These are phyloP conservation scores for Megalonaias nervosa DNA, from an alignment of 1,140 invertebrate genomes.

Conservation along the genomic window DNA sequence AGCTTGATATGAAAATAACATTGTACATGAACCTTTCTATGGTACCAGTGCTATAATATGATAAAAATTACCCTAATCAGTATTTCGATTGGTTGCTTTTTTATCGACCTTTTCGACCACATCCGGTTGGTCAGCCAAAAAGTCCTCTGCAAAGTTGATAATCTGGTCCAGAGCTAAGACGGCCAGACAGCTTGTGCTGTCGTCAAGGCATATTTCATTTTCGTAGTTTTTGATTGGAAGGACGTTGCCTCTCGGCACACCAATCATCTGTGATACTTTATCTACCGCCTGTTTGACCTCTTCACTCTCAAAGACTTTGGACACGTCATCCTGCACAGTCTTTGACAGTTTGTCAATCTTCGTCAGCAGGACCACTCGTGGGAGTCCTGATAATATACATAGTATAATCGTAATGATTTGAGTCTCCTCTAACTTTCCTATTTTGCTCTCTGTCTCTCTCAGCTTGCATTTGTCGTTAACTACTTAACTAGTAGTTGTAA, in stretches of 20 bases:
- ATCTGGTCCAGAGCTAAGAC: slow-evolving; percentile 14
- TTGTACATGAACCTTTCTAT: too few species aligned
- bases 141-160: slow-evolving; percentile 30
- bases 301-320: slow-evolving; percentile 17
- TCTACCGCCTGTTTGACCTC: slow-evolving; percentile 21
- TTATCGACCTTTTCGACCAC: too few species aligned
- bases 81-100: too few species aligned
- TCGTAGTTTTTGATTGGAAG: slow-evolving; percentile 34
- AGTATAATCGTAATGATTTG: too few species aligned
- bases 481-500: too few species aligned
- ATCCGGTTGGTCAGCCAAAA: slow-evolving; percentile 14
- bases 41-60: too few species aligned
- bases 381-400: slow-evolving; percentile 15
- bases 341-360: slow-evolving; percentile 31
- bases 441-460: too few species aligned
- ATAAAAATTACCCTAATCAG: too few species aligned
- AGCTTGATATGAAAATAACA: too few species aligned
- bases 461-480: too few species aligned
- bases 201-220: slow-evolving; percentile 19
- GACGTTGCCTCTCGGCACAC: slow-evolving; percentile 26
- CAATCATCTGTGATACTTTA: slow-evolving; percentile 26
- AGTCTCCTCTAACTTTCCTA: too few species aligned
- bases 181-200: slow-evolving; percentile 15
- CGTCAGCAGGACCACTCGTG: slow-evolving; percentile 30
- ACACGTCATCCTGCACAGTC: slow-evolving; percentile 5